Base-by-base conservation (phyloP, 2,888 invertebrate genomes). In the Philereme transversata region DNA sequence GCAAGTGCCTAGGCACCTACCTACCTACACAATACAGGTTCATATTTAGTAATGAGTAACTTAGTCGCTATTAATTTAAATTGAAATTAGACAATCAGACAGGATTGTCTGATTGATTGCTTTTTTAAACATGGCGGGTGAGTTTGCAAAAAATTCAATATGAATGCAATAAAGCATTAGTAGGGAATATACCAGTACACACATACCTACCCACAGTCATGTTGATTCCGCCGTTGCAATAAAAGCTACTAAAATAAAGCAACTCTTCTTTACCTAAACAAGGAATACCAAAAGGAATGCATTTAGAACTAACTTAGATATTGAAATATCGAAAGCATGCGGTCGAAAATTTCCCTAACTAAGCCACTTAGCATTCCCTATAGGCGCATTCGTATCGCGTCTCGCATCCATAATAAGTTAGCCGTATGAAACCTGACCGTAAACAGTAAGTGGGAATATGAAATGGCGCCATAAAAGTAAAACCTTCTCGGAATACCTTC, bases 321-420 rank as follows among this genome's bases (percentile, higher is more conserved):
- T 44, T 47, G 43, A 61, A 65, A 64, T 65, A 62, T 65, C 56
- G 59, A 49, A 64, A 61, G 52, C 64, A 68, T 10, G 56, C 36
- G 55, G 69, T 68, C 62, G 55, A 73, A 71, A 73, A 73, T 73
- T 76, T 74, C 71, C 71, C 62, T 71, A 69, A 75, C 67, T 67
- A 69, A 64, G 68, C 64, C 68, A 74, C 71, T 84, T 83, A 71
- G 67, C 72, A 85, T 82, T 84, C 82, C 57, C 54, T 69, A 68
- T 68, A 75, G 72, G 76, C 70, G 64, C 67, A 67, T 62, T 62
- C 57, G 68, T 65, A 66, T 68, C 70, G 75, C 65, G 72, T 56
- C 65, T 71, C 63, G 82, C 79, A 82, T 84, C 62, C 69, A 64
- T 78, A 83, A 81, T 79, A 73, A 74, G 69, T 71, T 63, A 68